Base-by-base conservation (phyloP, 2,113 vertebrate species). In the Stegostoma tigrinum region DNA sequence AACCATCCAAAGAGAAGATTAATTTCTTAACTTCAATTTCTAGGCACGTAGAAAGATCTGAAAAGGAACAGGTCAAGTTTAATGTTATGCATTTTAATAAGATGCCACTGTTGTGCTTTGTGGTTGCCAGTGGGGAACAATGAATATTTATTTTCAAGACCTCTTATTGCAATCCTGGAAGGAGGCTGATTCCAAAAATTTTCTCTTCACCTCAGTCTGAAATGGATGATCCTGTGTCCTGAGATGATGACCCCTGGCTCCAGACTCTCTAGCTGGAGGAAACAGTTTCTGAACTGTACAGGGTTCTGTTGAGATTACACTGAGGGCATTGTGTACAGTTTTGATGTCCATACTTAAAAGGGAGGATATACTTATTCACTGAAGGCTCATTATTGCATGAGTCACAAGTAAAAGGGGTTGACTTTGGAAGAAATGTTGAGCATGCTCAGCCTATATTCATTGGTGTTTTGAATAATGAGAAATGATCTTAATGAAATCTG, bases 11-110 rank as follows among this genome's bases (percentile, higher is more conserved):
- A 12, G 98, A 98, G 95, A 98, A 96, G 80, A 97, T 98, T 96
- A 98, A 97, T 96, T 99, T 98, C 96, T 98, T 97, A 19, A 98
- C 97, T 94, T 98, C 98, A 95, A 98, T 97, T 68, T 97, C 97
- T 96, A 99, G 97, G 97, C 99, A 97, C 96, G 98, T 97, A 96
- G 98, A 98, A 66, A 98, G 96, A 96, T 98, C 98, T 99, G 94
- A 52, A 95, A 48, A 30, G 52, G 45, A 95, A 95, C 67, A 48
- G 27, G 34, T 38, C 66, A n/a, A n/a, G 12, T 23, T 95, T 72
- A 27, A 70, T 45, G 30, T 5, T 34, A 27, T 45, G 17, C 10
- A 72, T 6, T 70, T 70, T 45, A 30, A 93, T n/a, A 15, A 67
- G 86, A 93, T 93, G 15, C 7, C 42, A 3, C 30, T 7, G 2